Percentiles rank a stretch among this genome's conserved stretches.
Conservation (phyloP, 2,113 vertebrate species). For the Otis tarda region DNA sequence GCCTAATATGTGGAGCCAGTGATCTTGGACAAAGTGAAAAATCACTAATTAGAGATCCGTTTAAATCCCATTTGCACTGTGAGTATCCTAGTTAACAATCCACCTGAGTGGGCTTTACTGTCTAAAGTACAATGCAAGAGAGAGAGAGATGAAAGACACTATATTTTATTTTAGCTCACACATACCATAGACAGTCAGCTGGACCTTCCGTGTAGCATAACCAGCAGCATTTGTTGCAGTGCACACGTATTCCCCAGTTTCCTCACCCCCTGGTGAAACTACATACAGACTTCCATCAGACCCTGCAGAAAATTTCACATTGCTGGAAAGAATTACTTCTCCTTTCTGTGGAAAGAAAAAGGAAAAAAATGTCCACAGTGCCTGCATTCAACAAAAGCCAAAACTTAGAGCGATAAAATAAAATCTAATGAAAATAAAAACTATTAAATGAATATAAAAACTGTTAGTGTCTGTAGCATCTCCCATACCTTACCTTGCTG, state of each 20-base stretch:
- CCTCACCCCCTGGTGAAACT: slow-evolving; percentile 82
- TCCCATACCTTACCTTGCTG: not conserved
- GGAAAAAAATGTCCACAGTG: not conserved
- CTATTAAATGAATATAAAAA: not conserved
- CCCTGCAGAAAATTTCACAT: slow-evolving; percentile 77
- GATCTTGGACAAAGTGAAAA: not conserved
- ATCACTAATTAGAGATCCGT: not conserved
- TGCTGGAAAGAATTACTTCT: slow-evolving; percentile 78
- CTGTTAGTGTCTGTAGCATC: not conserved
- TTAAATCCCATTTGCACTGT: not conserved
- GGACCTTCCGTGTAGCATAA: slow-evolving; percentile 87
- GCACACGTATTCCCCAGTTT: slow-evolving; percentile 91
- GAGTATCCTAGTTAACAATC: not conserved
- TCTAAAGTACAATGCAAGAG: not conserved
- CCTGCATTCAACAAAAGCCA: not conserved
- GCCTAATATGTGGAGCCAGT: not conserved
- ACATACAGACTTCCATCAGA: slow-evolving; percentile 86
- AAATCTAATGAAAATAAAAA: not conserved
- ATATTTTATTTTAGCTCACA: not conserved
- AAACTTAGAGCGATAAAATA: not conserved
- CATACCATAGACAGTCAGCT: slow-evolving; percentile 94
- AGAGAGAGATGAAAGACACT: not conserved
- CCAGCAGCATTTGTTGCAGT: slow-evolving; percentile 91
- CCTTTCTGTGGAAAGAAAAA: slow-evolving; percentile 78
- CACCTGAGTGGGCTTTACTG: not conserved